These are phyloP conservation scores for Emydocephalus ijimae DNA, from an alignment of 2,113 vertebrate genomes.

Conservation along the genomic window DNA sequence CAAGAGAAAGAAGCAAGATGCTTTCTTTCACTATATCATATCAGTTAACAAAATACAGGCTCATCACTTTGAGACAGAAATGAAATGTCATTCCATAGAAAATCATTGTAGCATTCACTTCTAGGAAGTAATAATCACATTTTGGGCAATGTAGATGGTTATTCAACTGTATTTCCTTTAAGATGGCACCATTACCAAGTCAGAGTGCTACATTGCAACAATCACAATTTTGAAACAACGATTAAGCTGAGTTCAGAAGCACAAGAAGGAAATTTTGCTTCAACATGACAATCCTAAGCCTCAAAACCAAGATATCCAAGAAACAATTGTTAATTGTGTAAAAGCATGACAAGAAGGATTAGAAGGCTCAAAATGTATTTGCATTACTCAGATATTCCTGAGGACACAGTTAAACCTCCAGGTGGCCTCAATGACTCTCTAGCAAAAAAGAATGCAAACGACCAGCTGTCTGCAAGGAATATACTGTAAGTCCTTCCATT, in stretches of 20 bases:
- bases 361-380: no score
- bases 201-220: background rate
- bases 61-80: background rate
- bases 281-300: background rate
- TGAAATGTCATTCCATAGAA: background rate
- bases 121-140: background rate
- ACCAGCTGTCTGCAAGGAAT: no score
- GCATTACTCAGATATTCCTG: no score
- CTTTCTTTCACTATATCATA: background rate
- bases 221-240: background rate
- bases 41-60: background rate
- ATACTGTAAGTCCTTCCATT: no score
- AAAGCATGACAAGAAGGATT: no score
- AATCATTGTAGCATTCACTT: background rate
- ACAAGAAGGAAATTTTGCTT: background rate
- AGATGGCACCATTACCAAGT: background rate
- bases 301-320: background rate
- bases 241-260: background rate
- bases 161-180: background rate
- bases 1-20: background rate
- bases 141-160: background rate
- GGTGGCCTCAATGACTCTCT: no score
- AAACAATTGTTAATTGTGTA: background rate
- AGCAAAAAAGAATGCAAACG: no score
- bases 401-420: no score